Evolutionary conservation across 2,888 invertebrate species (phyloP).

Genomic region (Drosophila subsilvestris): DNA sequence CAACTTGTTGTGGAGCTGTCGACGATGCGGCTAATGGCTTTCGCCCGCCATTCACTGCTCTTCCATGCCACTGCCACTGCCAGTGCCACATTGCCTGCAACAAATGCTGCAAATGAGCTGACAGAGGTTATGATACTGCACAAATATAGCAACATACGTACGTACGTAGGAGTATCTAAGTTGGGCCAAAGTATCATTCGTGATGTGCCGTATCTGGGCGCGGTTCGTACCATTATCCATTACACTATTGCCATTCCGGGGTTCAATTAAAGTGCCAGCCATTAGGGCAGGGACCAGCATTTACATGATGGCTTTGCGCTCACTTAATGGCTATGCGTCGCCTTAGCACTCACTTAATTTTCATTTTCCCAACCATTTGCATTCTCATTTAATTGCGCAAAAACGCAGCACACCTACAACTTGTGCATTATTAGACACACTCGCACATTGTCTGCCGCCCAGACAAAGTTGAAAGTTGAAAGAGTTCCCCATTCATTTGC

Average conservation of each 20-base stretch:
- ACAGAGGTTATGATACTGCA: conserved; percentile 68
- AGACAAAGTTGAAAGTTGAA: conserved; percentile 43
- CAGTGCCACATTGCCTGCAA: conserved; percentile 47
- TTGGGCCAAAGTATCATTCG: conserved; percentile 21
- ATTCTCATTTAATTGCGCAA: conserved; percentile 73
- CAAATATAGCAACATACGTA: conserved; percentile 17
- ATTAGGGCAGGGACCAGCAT: conserved; percentile 62
- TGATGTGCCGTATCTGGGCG: conserved; percentile 47
- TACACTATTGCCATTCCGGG: conserved; percentile 9
- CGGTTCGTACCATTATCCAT: conserved; percentile 28
- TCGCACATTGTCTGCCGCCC: conserved; percentile 31
- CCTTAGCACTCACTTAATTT: conserved; percentile 60
- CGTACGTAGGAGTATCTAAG: conserved; percentile 25
- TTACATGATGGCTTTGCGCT: conserved; percentile 43
- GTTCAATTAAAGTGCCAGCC: conserved; percentile 71
- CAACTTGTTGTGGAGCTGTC: conserved; percentile 34
- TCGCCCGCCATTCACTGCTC: conserved; percentile 10
- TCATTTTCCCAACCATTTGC: conserved; percentile 39
- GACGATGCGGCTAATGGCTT: conserved; percentile 43
- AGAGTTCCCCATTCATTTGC: conserved; percentile 40
- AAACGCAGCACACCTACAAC: conserved; percentile 51
- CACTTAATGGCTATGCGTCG: conserved; percentile 63
- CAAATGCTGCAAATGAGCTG: conserved; percentile 76
- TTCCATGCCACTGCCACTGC: conserved; percentile 41
- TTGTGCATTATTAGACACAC: conserved; percentile 67